phyloP scores from a whole-genome alignment of 2,797 vertebrate genomes.

The Cottoperca gobio region DNA sequence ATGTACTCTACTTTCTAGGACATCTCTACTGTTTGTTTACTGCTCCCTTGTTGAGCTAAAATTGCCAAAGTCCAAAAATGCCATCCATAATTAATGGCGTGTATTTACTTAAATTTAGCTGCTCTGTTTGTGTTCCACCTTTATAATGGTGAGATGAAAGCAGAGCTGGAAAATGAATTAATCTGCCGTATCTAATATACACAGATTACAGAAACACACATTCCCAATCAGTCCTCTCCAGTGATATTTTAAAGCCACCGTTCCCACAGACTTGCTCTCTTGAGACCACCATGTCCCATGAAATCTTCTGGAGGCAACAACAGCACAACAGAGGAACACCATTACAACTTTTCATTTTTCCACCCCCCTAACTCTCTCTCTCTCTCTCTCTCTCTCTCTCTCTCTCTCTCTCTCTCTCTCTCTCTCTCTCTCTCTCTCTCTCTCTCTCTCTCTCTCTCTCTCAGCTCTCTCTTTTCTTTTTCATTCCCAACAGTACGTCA shows the following conservation, averaged over 20 bases:
- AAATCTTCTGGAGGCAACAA: constrained; percentile 68
- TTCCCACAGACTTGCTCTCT: constrained; percentile 68
- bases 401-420: background rate
- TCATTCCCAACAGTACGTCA: constrained; percentile 59
- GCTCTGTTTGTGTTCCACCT: constrained; percentile 67
- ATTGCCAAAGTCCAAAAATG: constrained; percentile 39
- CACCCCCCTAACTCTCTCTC: constrained; percentile 21
- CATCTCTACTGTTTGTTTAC: constrained; percentile 17
- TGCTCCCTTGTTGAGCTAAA: constrained; percentile 38
- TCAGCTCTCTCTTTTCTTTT: too few relatives aligned
- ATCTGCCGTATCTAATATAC: constrained; percentile 69
- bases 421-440: too few relatives aligned
- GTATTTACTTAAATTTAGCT: constrained; percentile 59
- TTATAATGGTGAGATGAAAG: constrained; percentile 52
- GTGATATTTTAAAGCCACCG: constrained; percentile 75
- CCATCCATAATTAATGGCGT: constrained; percentile 49
- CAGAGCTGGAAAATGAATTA: constrained; percentile 62
- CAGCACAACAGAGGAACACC: constrained; percentile 72
- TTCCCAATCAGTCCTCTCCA: constrained; percentile 60
- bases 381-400: background rate
- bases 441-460: background rate
- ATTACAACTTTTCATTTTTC: constrained; percentile 79
- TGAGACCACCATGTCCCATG: constrained; percentile 72
- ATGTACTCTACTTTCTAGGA: background rate
- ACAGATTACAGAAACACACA: constrained; percentile 71